Evolutionary conservation across 2,888 invertebrate species (phyloP), one percentile per base, ranked within the genome.

Genomic region (Dasypolia templi): DNA sequence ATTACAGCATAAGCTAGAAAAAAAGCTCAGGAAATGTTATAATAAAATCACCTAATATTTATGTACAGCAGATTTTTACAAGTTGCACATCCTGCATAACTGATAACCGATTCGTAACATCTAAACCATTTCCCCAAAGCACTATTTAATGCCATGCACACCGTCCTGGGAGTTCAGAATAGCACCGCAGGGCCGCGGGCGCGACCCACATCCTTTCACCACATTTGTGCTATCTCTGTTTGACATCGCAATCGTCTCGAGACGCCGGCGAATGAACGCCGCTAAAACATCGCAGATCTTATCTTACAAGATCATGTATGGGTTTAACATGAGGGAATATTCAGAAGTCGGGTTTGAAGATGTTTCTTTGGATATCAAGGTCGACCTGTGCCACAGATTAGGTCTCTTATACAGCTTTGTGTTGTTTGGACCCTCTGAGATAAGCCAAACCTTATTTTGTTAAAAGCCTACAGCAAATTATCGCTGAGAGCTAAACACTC

Each of bases 181-280:
- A 91, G 29, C 72, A 26, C 51, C n/a, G 29, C 26, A 83, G 46
- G 79, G 92, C 91, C 90, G 91, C 89, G 89, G 92, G 93, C 94
- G 92, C 93, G 96, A 95, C 96, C 96, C 87, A 96, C 89, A 93
- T 95, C 93, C 95, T 94, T 95, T 95, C 95, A 95, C 82, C 83
- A 88, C 93, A 93, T 94, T 94, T 93, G 89, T 92, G 74, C 87
- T 94, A 96, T 96, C 96, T 94, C 91, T 95, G 94, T 96, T 95
- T 95, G 92, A 84, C 93, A 93, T 95, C 96, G 94, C 94, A 95
- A 95, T 95, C 92, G 92, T 89, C 88, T 85, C 85, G 89, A 90
- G 90, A 90, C 83, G 75, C 65, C 73, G 71, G 76, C 82, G 79
- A 79, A 75, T 83, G 88, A 83, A 72, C 83, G 71, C 72, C 77